Base-by-base conservation (phyloP, 2,888 invertebrate species). In the Clitarchus hookeri region DNA sequence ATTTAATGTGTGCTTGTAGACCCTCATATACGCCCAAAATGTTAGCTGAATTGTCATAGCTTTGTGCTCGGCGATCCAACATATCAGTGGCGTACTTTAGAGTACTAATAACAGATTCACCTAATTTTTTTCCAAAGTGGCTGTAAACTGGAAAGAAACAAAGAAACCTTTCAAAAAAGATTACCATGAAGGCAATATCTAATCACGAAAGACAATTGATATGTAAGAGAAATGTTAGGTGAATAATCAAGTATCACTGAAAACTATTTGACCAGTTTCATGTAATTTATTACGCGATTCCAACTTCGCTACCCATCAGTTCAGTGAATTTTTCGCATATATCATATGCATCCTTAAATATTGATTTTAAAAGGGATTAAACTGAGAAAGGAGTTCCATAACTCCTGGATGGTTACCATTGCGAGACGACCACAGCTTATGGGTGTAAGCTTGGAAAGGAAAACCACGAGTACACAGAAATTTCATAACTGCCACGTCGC, bases 1-100 rank as follows among this genome's bases (percentile, higher is more conserved):
- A 82, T 82, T 82, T 82, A 82, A 82, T 82, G 82, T 82, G 82
- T 4, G 82, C 82, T 82, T 82, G 82, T 26, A 80, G 26, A 23
- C 80, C 80, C 44, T 80, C 80, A 27, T 26, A 82, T 27, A 25
- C 27, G 4, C 82, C 36, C 25, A 26, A 82, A 25, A 82, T 82
- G 82, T 82, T 82, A 13, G 2, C 82, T 82, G 82, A 1, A 11
- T 82, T 82, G 23, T 82, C 36, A 82, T 27, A 82, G 27, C 36
- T 19, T 82, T 25, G 23, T 27, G 4, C 36, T 11, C 79, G 13
- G 82, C 82, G 27, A 44, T 36, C 82, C 36, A 25, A 26, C 12
- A 27, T 82, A 82, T 82, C 11, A 44, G 25, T 0, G 0, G 82
- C 0, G 26, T 82, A 6, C 26, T 82, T 82, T 82, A 82, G 82